These are phyloP conservation scores for Heliconius nattereri DNA, from an alignment of 1,140 invertebrate species.

Conservation along the genomic window DNA sequence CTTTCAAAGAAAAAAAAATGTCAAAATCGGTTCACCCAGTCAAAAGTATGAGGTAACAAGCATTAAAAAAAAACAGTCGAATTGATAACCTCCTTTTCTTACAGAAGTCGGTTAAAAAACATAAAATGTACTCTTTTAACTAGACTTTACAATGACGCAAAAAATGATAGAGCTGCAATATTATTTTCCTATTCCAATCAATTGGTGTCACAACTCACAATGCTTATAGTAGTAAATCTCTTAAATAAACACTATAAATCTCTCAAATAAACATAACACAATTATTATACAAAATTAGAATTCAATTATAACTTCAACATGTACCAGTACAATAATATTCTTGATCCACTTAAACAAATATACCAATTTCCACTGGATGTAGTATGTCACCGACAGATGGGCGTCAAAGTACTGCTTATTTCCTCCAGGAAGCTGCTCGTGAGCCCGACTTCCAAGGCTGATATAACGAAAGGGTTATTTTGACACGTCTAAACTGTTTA, in stretches of 20 bases:
- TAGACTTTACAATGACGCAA: too few species aligned
- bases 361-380: slow-evolving; percentile 46
- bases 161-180: too few species aligned
- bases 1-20: too few species aligned
- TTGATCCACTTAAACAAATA: slow-evolving; percentile 32
- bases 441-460: slow-evolving; percentile 21
- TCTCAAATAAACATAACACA: not conserved
- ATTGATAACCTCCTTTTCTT: too few species aligned
- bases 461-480: slow-evolving; percentile 21
- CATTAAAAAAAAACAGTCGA: too few species aligned
- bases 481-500: not conserved
- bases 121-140: too few species aligned
- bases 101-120: too few species aligned
- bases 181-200: too few species aligned
- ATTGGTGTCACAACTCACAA: too few species aligned
- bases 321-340: slow-evolving; percentile 1
- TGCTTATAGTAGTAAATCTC: not conserved
- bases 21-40: too few species aligned
- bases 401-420: slow-evolving; percentile 39
- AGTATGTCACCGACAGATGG: slow-evolving; percentile 43
- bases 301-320: not conserved
- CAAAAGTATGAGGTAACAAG: too few species aligned
- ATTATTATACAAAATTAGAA: slow-evolving; percentile 8
- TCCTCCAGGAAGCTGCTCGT: slow-evolving; percentile 42
- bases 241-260: not conserved